These are phyloP conservation scores for Diaphora mendica DNA, from an alignment of 2,888 invertebrate species.

Conservation along the genomic window DNA sequence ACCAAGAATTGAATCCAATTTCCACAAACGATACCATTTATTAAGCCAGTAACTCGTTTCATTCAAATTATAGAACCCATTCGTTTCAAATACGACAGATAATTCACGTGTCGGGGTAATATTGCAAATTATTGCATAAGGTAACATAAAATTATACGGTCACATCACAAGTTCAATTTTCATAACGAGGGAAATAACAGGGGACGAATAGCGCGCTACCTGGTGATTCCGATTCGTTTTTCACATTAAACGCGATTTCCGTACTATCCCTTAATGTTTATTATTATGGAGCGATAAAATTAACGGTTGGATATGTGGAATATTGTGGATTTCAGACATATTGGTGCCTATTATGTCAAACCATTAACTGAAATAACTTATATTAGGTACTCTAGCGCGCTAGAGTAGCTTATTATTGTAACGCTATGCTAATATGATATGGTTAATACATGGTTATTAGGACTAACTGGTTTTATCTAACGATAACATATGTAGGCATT, in stretches of 20 bases:
- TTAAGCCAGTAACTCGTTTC: slow-evolving; percentile 26
- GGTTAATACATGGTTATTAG: not conserved
- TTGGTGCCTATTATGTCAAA: not conserved
- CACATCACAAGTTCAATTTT: slow-evolving; percentile 61
- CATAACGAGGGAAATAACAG: slow-evolving; percentile 65
- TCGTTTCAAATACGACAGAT: slow-evolving; percentile 36
- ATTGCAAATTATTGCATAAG: slow-evolving; percentile 59
- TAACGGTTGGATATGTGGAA: slow-evolving; percentile 35
- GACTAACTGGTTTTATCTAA: not conserved
- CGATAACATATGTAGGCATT: not conserved
- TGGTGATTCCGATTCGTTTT: slow-evolving; percentile 39
- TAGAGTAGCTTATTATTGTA: not conserved
- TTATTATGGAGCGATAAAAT: slow-evolving; percentile 46
- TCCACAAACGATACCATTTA: slow-evolving; percentile 43
- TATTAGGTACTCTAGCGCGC: not conserved
- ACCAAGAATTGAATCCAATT: slow-evolving; percentile 51
- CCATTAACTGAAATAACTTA: not conserved
- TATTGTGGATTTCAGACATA: slow-evolving; percentile 14
- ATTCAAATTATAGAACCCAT: slow-evolving; percentile 40
- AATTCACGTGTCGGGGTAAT: slow-evolving; percentile 55
- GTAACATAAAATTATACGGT: slow-evolving; percentile 61
- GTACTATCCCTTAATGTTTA: slow-evolving; percentile 40
- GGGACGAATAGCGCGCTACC: slow-evolving; percentile 34
- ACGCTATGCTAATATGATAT: not conserved
- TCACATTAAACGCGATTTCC: slow-evolving; percentile 41